A percentile compares a stretch with the other conserved stretches of the same genome.
Conservation (phyloP, 2,113 vertebrate species). For the Delphinapterus leucas region DNA sequence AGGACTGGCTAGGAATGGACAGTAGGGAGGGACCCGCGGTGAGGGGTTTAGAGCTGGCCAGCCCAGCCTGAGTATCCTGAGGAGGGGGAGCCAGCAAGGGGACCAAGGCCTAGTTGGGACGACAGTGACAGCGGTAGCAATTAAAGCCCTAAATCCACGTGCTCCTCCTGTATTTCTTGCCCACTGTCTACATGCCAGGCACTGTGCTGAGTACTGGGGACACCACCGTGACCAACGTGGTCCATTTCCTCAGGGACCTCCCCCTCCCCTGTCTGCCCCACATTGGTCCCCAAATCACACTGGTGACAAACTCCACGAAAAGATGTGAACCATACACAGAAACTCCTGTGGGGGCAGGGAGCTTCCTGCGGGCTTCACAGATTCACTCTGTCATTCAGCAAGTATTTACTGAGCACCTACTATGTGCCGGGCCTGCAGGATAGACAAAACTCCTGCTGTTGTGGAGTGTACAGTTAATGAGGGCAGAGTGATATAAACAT, state of each 20-base stretch:
- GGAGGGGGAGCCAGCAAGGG: neutral
- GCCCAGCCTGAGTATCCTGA: neutral
- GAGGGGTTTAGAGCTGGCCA: neutral
- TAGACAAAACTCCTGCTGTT: neutral
- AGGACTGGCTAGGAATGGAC: neutral
- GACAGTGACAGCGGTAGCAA: neutral
- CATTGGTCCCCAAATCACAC: neutral
- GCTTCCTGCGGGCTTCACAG: neutral
- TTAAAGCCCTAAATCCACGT: neutral
- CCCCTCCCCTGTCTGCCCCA: no score
- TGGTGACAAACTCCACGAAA: neutral
- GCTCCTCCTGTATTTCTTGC: neutral
- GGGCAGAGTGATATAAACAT: neutral
- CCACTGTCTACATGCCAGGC: neutral
- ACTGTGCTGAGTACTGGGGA: neutral
- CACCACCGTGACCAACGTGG: neutral
- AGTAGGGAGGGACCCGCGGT: neutral
- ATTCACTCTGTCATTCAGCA: neutral
- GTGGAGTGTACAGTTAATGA: neutral
- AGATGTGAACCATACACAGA: neutral
- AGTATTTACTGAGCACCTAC: neutral
- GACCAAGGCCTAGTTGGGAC: accelerated
- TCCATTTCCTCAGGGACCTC: neutral
- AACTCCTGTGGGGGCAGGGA: neutral
- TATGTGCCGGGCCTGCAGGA: neutral